phyloP scores from a whole-genome alignment of 2,797 vertebrate species.

The Falco naumanni region DNA sequence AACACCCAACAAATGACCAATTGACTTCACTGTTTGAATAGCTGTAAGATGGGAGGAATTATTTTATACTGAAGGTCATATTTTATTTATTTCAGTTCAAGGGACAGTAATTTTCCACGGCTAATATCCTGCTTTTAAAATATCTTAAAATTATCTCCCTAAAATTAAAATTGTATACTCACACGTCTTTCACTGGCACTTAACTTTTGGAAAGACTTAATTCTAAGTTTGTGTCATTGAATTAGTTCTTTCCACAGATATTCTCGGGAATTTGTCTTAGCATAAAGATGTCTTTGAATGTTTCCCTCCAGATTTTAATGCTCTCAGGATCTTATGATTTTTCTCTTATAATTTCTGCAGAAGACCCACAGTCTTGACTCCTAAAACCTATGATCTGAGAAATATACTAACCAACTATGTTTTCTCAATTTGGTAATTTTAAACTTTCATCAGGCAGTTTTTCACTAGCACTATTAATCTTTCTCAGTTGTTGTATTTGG shows the following conservation, averaged over 20 bases:
- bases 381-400: neutral
- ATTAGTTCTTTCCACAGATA: neutral
- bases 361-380: neutral
- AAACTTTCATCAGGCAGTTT: neutral
- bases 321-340: neutral
- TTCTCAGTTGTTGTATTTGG: neutral
- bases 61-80: conserved; percentile 35
- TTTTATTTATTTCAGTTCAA: conserved; percentile 63
- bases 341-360: neutral
- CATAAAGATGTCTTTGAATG: neutral
- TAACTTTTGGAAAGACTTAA: neutral
- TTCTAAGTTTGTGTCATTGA: neutral
- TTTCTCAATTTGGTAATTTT: neutral
- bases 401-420: neutral
- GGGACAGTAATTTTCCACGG: conserved; percentile 55
- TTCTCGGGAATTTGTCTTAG: neutral
- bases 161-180: conserved; percentile 47
- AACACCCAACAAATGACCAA: conserved; percentile 44
- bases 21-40: conserved; percentile 50
- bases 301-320: neutral
- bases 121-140: conserved; percentile 55
- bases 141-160: conserved; percentile 41
- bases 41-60: conserved; percentile 24
- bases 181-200: conserved; percentile 17
- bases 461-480: neutral